Conservation (phyloP, 2,797 vertebrate species). For the Eulemur coronatus region DNA sequence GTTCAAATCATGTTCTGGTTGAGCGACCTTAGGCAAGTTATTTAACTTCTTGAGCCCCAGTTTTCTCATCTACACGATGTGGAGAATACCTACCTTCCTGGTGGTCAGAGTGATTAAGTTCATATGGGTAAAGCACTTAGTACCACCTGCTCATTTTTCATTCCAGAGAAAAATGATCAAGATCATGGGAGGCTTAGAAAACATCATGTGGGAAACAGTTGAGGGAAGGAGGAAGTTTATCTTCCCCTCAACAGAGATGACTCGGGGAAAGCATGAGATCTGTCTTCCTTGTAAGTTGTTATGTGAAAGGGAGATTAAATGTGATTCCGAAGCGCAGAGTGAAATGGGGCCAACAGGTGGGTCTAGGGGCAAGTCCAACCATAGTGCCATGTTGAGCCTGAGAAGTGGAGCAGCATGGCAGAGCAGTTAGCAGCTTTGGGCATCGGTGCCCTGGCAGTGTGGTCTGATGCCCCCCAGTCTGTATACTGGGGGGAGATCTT, state of each 20-base stretch:
- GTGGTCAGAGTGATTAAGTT: background rate
- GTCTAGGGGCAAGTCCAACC: background rate
- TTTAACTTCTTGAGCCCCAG: background rate
- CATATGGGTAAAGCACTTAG: background rate
- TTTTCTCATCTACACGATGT: background rate
- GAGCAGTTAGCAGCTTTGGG: background rate
- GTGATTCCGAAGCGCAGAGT: background rate
- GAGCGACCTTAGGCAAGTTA: background rate
- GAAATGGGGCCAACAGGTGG: background rate
- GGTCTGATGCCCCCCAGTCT: background rate
- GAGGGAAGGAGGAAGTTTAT: background rate
- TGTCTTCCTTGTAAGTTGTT: background rate
- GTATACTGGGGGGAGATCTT: background rate
- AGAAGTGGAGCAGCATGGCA: background rate
- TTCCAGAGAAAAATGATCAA: background rate
- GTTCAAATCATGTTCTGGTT: background rate
- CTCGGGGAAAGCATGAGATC: background rate
- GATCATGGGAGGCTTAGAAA: background rate
- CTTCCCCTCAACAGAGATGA: background rate
- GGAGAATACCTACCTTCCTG: background rate
- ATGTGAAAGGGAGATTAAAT: background rate
- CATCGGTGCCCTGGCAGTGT: fast-evolving
- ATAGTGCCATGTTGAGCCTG: background rate
- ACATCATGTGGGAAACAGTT: background rate
- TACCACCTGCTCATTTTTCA: background rate